Evolutionary conservation across 1,140 invertebrate species (phyloP), one percentile per base, ranked within the genome.

Genomic region (Melitaea cinxia): DNA sequence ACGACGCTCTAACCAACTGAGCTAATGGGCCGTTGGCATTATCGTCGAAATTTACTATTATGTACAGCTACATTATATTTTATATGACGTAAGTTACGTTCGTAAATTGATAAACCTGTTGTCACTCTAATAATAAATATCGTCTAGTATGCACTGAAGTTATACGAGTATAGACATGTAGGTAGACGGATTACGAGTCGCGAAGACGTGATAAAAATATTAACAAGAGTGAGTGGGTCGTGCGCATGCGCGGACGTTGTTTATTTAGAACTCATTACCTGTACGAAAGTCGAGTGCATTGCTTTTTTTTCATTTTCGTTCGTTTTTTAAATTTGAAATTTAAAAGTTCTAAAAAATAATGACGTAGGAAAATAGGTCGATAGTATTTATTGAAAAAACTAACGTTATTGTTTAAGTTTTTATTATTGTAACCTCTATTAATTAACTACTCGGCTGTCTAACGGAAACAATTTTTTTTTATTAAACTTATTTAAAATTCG

Each of bases 1-100:
- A 56, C 64, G 56, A 57, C 62, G 65, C 59, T 68, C 61, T 65
- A 65, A 68, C 65, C 61, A 70, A 65, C 67, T 67, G 63, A 66
- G 63, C 63, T 70, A 67, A 67, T 70, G 71, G 71, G 63, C 52
- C 67, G 59, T 15, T 45, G 19, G 21, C 26, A 52, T 53, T n/a
- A 6, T n/a, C 12, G 10, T 35, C 55, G 50, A 66, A 69, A 70
- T 61, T 28, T n/a, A 23, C 37, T 10, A 15, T 33, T n/a, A n/a
- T n/a, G n/a, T n/a, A n/a, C n/a, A n/a, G n/a, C 15, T 56, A 35
- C 37, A 42, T 61, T 53, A 56, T 56, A 10, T n/a, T 63, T 35
- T 56, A 56, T 64, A 30, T 19, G 52, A 49, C 63, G 54, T 58
- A 54, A 59, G 56, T 54, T 55, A 39, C 30, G 57, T 52, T 66